Conservation (phyloP, 2,797 vertebrate genomes). For the Tangara arthus region DNA sequence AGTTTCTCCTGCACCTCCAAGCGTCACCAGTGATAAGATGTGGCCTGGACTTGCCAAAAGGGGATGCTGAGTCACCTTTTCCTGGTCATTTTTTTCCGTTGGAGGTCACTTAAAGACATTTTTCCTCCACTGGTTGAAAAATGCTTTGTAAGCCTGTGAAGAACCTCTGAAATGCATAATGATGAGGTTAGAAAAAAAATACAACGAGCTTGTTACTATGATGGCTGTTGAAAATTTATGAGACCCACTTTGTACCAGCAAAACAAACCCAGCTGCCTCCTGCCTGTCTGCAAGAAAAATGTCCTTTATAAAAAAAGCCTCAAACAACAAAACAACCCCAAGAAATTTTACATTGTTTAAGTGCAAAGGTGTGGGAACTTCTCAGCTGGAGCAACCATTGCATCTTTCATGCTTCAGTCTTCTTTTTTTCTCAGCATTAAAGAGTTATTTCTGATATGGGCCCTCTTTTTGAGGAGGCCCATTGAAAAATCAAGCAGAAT, state of each 20-base stretch:
- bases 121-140: not conserved
- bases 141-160: not conserved
- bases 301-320: not conserved
- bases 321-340: not conserved
- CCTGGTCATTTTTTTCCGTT: not conserved
- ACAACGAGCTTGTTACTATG: not conserved
- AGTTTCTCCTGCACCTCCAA: not conserved
- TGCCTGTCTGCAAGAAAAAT: conserved; percentile 18
- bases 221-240: conserved; percentile 39
- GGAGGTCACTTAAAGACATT: not conserved
- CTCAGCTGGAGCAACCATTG: not conserved
- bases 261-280: conserved; percentile 28
- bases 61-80: not conserved
- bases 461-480: not conserved
- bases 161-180: not conserved
- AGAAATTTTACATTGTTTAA: not conserved
- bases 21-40: too few relatives aligned
- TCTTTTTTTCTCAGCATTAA: not conserved
- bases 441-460: not conserved
- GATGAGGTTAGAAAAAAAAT: not conserved
- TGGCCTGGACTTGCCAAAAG: not conserved
- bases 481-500: not conserved
- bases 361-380: not conserved
- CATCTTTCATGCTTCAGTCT: not conserved
- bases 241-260: not conserved